Evolutionary conservation across 2,797 vertebrate species (phyloP), one percentile per base, ranked within the genome.

Genomic region (Phataginus tetradactyla): DNA sequence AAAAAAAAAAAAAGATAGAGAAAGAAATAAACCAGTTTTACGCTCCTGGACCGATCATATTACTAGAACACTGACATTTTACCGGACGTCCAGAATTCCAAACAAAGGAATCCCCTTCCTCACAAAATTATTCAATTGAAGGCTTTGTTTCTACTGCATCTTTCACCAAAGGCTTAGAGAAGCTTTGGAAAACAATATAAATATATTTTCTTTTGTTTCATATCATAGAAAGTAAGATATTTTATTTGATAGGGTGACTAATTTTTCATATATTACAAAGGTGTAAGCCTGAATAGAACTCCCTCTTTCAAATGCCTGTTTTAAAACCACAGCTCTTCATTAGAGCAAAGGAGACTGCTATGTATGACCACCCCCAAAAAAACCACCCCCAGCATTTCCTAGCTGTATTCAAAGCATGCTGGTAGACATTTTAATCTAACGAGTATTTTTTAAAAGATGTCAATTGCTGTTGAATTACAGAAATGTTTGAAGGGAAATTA

Each of bases 401-500:
- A 92, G 45, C 49, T 87, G 45, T 81, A 74, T 68, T 69, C 68
- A 95, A 95, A 94, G 12, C 69, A 95, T 63, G 29, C 68, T 94
- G 89, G 86, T 55, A 88, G 74, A 32, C 69, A 96, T 91, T 95
- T 88, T 88, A 81, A 84, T 95, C 51, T 91, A 96, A 86, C 39
- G 49, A 95, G 64, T 45, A 42, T 94, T 96, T 45, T 94, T 53
- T 17, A 37, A 86, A 95, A 95, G 61, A 96, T 96, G 86, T 96
- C 66, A 87, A 57, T 90, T 94, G 86, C 80, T 94, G 90, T 94
- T 92, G 92, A 96, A 90, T 94, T 95, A 93, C 81, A 95, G 53
- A 86, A 92, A 86, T 95, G 77, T 96, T 97, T 96, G 94, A 93
- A 92, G 87, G 94, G 95, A 98, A 98, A 98, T 98, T 97, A 96